These are phyloP conservation scores for Metallyticus violacea DNA, from an alignment of 2,888 invertebrate genomes.

Conservation along the genomic window DNA sequence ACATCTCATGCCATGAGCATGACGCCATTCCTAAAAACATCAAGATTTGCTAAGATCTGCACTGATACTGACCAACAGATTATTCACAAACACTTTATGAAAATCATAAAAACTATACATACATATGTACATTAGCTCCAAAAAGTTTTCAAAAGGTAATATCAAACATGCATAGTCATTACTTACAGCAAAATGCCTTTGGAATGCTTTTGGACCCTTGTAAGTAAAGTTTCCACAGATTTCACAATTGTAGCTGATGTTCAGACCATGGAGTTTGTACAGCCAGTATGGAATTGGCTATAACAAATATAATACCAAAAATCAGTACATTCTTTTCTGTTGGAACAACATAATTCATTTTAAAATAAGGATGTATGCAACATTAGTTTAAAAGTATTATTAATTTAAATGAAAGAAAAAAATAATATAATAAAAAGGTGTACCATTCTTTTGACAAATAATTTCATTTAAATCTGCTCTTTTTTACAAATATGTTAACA, in stretches of 20 bases:
- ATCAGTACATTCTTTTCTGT: background rate
- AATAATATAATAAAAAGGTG: too few species aligned
- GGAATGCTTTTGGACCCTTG: slow-evolving; percentile 98
- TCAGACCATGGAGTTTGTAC: slow-evolving; percentile 97
- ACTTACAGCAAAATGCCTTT: slow-evolving; percentile 88
- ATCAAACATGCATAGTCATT: background rate
- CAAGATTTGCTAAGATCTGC: too few species aligned
- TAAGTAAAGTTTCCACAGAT: slow-evolving; percentile 99
- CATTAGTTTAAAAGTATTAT: too few species aligned
- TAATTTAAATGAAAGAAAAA: too few species aligned
- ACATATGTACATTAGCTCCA: background rate
- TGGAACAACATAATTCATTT: background rate
- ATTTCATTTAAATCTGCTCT: too few species aligned
- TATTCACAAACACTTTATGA: background rate
- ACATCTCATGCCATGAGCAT: slow-evolving; percentile 91
- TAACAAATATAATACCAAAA: background rate
- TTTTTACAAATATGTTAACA: too few species aligned
- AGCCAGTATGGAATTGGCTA: slow-evolving; percentile 58
- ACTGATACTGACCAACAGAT: too few species aligned
- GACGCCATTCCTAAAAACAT: slow-evolving; percentile 59
- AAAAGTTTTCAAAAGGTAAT: background rate
- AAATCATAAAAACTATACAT: background rate
- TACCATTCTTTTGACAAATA: too few species aligned
- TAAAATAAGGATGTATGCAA: too few species aligned
- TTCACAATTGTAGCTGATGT: slow-evolving; percentile 98